phyloP scores from a whole-genome alignment of 92 coral and sea anemone genomes.

The Bergia sp. region DNA sequence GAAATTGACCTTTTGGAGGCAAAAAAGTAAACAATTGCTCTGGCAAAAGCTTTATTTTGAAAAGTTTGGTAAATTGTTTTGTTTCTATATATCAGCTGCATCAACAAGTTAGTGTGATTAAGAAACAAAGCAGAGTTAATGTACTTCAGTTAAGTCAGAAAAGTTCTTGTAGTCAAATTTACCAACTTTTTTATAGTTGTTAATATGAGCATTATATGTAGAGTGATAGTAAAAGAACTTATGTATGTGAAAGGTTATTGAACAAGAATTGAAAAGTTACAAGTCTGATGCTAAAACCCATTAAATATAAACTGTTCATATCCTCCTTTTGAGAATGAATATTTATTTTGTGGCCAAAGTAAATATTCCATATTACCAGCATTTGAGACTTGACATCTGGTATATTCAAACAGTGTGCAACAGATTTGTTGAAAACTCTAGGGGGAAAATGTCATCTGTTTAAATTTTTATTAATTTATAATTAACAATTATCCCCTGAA shows the following conservation, averaged over 20 bases:
- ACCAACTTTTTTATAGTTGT: not conserved
- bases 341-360: not conserved
- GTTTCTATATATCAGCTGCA: not conserved
- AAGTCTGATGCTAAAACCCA: conserved; percentile 2
- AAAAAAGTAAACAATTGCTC: not conserved
- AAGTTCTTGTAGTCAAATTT: not conserved
- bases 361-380: not conserved
- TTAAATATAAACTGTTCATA: not conserved
- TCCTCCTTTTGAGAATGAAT: not conserved
- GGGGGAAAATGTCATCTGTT: not conserved
- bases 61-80: not conserved
- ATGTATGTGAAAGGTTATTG: conserved; percentile 13
- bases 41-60: not conserved
- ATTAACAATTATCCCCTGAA: no score
- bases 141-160: not conserved
- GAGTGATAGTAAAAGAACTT: conserved; percentile 1
- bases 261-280: conserved; percentile 14
- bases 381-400: not conserved
- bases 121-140: not conserved
- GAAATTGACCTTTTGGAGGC: not conserved
- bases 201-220: conserved; percentile 1
- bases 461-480: no score
- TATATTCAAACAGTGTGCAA: not conserved
- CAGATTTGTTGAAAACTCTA: not conserved
- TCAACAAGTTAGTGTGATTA: not conserved